These are phyloP conservation scores for Cepaea nemoralis DNA, from an alignment of 1,140 invertebrate species.

Conservation along the genomic window DNA sequence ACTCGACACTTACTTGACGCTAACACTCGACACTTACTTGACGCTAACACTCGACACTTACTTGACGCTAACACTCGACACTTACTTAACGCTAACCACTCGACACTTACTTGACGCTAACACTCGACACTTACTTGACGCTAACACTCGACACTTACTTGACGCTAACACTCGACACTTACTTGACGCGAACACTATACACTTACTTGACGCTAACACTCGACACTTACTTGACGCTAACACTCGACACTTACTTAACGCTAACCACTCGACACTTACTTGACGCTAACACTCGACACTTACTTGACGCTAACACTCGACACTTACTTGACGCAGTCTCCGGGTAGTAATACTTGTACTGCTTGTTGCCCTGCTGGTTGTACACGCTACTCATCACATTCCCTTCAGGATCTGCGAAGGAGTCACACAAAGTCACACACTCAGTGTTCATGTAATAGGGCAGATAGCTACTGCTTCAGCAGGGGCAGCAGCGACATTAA, in stretches of 20 bases:
- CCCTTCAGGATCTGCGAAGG: constrained; percentile 8
- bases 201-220: not conserved
- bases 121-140: too few relatives aligned
- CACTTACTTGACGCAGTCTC: constrained; percentile 21
- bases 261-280: not conserved
- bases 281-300: not conserved
- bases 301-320: not conserved
- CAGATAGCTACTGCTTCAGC: too few relatives aligned
- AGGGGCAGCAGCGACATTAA: too few relatives aligned
- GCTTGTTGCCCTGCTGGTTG: constrained; percentile 23
- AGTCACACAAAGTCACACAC: too few relatives aligned
- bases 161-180: not conserved
- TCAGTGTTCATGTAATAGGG: too few relatives aligned
- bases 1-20: too few relatives aligned
- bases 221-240: not conserved
- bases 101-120: too few relatives aligned
- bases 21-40: too few relatives aligned
- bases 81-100: too few relatives aligned
- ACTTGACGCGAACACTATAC: not conserved
- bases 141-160: not conserved
- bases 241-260: not conserved
- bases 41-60: too few relatives aligned
- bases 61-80: too few relatives aligned
- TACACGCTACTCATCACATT: not conserved
- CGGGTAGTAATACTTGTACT: constrained; percentile 26